A percentile compares a stretch with the other conserved stretches of the same genome.
Evolutionary conservation across 2,888 invertebrate species (phyloP).

Genomic region (Schizotus pectinicornis): DNA sequence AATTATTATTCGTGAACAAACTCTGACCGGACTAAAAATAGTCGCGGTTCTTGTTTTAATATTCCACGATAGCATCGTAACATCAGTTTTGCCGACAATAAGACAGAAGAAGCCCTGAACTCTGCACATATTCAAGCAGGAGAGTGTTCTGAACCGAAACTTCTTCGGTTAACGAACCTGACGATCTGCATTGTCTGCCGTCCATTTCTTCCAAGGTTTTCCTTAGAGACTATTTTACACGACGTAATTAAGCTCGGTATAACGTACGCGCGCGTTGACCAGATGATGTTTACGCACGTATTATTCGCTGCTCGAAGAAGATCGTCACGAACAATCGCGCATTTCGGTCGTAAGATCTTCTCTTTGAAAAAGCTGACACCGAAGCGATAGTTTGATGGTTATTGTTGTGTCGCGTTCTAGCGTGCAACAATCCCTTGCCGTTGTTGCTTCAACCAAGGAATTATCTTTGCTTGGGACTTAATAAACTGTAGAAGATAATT

Average conservation of each 20-base stretch:
- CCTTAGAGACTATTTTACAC: conserved; percentile 12
- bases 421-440: not conserved
- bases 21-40: too few relatives aligned
- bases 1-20: too few relatives aligned
- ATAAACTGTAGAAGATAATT: not conserved
- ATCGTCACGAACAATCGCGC: conserved; percentile 1
- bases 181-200: conserved; percentile 29
- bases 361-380: not conserved
- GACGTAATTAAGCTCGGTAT: conserved; percentile 22
- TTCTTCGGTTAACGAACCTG: conserved; percentile 28
- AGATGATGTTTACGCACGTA: conserved; percentile 15
- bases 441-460: not conserved
- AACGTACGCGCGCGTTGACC: conserved; percentile 13
- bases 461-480: not conserved
- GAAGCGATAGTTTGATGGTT: not conserved
- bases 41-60: too few relatives aligned
- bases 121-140: conserved; percentile 15
- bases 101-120: too few relatives aligned
- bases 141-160: conserved; percentile 30
- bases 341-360: not conserved
- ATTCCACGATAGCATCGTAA: too few relatives aligned
- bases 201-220: conserved; percentile 28
- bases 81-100: too few relatives aligned
- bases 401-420: not conserved
- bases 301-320: not conserved